These are phyloP conservation scores for Drosophila bocqueti DNA, from an alignment of 1,140 invertebrate species.

Conservation along the genomic window DNA sequence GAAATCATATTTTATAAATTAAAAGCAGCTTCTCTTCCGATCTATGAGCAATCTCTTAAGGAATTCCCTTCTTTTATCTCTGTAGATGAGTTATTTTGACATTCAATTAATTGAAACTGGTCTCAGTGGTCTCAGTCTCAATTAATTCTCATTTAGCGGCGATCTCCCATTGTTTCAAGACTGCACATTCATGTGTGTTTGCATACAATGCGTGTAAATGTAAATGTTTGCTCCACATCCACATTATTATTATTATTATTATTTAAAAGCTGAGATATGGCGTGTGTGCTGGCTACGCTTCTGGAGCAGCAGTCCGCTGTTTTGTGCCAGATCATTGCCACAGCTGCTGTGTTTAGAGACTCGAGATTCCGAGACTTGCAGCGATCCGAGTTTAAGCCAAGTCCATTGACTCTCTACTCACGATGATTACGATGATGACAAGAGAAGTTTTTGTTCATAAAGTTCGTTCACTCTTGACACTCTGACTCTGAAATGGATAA, in stretches of 20 bases:
- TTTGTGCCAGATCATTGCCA: conserved; percentile 56
- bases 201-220: conserved; percentile 24
- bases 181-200: conserved; percentile 17
- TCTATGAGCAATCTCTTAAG: neutral
- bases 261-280: conserved; percentile 41
- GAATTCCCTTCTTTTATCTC: neutral
- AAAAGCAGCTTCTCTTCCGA: neutral
- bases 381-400: conserved; percentile 34
- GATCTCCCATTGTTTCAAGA: conserved; percentile 29
- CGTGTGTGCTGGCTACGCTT: conserved; percentile 21
- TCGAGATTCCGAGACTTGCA: conserved; percentile 27
- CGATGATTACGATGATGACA: conserved; percentile 52
- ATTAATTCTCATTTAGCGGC: conserved; percentile 33
- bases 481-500: conserved; percentile 31
- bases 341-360: conserved; percentile 37
- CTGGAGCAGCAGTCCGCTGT: conserved; percentile 14
- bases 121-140: conserved; percentile 20
- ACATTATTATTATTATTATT: conserved; percentile 19
- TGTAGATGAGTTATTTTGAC: conserved; percentile 19
- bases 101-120: conserved; percentile 18
- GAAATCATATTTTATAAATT: neutral
- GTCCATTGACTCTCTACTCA: conserved; percentile 50
- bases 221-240: conserved; percentile 41
- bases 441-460: conserved; percentile 48
- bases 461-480: conserved; percentile 65